phyloP scores from a whole-genome alignment of 2,888 invertebrate species.

The Lissonota sp. region DNA sequence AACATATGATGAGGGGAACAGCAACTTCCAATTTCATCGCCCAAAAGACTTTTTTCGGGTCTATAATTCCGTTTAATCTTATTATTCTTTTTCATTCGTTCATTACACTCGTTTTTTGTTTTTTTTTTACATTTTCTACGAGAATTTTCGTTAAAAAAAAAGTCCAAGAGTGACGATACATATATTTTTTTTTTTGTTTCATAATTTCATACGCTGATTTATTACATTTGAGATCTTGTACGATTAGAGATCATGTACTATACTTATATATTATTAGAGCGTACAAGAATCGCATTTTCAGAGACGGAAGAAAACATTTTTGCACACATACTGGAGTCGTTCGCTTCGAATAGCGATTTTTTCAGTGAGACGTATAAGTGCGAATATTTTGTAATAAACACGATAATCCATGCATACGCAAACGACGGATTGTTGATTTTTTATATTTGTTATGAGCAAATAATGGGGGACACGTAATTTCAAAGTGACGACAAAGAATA shows the following conservation, averaged over 20 bases:
- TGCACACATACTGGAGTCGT: conserved; percentile 17
- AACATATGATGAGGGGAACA: conserved; percentile 6
- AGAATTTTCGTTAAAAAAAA: neutral
- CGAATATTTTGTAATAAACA: conserved; percentile 81
- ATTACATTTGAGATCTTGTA: conserved; percentile 28
- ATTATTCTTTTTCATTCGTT: conserved; percentile 29
- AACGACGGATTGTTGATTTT: conserved; percentile 46
- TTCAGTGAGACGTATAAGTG: conserved; percentile 64
- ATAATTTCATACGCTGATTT: conserved; percentile 42
- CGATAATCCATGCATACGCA: conserved; percentile 69
- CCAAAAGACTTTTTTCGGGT: conserved; percentile 5
- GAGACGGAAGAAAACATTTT: conserved; percentile 17
- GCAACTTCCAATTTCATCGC: conserved; percentile 1
- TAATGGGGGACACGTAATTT: too few species aligned
- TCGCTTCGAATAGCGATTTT: neutral
- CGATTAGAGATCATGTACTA: conserved; percentile 26
- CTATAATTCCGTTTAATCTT: conserved; percentile 14
- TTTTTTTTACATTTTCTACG: neutral
- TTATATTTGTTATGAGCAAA: conserved; percentile 9
- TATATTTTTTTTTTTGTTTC: neutral
- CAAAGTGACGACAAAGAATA: neutral
- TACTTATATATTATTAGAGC: conserved; percentile 12
- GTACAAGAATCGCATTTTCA: conserved; percentile 16
- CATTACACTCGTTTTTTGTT: conserved; percentile 14
- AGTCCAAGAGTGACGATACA: neutral